Conservation (phyloP, 2,797 vertebrate species). For the Takifugu ocellatus region DNA sequence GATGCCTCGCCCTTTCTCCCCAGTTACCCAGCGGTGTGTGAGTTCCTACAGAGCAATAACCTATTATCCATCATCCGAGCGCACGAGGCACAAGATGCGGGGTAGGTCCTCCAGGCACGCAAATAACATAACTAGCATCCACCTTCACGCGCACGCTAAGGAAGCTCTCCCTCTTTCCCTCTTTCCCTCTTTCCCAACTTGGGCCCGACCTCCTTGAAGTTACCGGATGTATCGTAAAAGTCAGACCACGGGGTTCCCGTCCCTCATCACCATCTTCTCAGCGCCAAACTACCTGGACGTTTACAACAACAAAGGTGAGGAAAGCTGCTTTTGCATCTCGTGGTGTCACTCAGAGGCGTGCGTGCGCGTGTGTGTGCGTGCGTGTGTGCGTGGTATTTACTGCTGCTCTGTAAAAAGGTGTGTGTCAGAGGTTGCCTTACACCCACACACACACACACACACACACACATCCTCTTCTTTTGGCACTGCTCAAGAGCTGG, state of each 20-base stretch:
- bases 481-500: neutral
- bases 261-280: constrained; percentile 98
- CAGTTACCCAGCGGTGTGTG: constrained; percentile 97
- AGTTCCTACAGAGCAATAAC: constrained; percentile 99
- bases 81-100: constrained; percentile 97
- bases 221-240: constrained; percentile 99
- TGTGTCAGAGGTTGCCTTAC: too few relatives aligned
- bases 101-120: constrained; percentile 74
- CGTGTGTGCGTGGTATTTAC: too few relatives aligned
- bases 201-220: constrained; percentile 59
- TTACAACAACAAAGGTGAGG: constrained; percentile 99
- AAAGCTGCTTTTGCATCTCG: neutral
- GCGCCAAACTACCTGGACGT: constrained; percentile 99
- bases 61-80: constrained; percentile 98
- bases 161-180: constrained; percentile 4
- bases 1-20: constrained; percentile 2
- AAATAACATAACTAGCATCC: constrained; percentile 7
- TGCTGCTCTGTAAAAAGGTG: neutral
- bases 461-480: neutral
- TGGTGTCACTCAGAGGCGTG: too few relatives aligned
- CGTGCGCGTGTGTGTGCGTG: too few relatives aligned
- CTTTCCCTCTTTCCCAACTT: constrained; percentile 3
- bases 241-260: constrained; percentile 98
- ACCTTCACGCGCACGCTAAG: constrained; percentile 11
- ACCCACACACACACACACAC: too few relatives aligned